Conservation (phyloP, 2,888 invertebrate species). For the Calliphora vomitoria region DNA sequence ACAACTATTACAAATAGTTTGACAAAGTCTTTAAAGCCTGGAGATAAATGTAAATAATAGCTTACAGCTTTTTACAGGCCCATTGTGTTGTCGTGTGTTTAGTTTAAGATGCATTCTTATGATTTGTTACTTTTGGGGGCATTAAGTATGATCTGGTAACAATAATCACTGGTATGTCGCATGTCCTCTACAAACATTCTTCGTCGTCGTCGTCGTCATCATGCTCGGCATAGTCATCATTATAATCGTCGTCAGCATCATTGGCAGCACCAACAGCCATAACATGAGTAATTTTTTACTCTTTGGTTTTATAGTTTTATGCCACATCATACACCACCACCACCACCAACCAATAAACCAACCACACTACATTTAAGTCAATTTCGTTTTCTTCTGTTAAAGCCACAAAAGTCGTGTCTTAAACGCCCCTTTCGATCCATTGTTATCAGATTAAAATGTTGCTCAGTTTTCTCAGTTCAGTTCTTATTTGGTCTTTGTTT, state of each 20-base stretch:
- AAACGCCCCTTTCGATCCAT: slow-evolving; percentile 82
- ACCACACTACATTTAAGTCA: slow-evolving; percentile 49
- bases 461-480: slow-evolving; percentile 55
- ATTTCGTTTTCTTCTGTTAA: slow-evolving; percentile 56
- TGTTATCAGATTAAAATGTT: slow-evolving; percentile 80
- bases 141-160: slow-evolving; percentile 60
- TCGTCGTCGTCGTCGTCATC: slow-evolving; percentile 42
- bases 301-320: slow-evolving; percentile 19
- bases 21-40: not conserved
- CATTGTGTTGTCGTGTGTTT: slow-evolving; percentile 47
- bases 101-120: slow-evolving; percentile 50
- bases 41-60: not conserved
- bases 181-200: slow-evolving; percentile 66
- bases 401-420: slow-evolving; percentile 79
- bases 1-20: not conserved
- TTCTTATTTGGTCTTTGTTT: slow-evolving; percentile 40
- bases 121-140: slow-evolving; percentile 54
- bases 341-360: not conserved
- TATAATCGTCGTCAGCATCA: slow-evolving; percentile 63
- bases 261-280: slow-evolving; percentile 45
- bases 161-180: slow-evolving; percentile 66
- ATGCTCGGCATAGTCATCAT: slow-evolving; percentile 51
- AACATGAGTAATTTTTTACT: slow-evolving; percentile 25
- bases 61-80: not conserved
- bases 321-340: slow-evolving; percentile 30